Evolutionary conservation across 2,113 vertebrate genomes (phyloP).

Genomic region (Fulica atra): DNA sequence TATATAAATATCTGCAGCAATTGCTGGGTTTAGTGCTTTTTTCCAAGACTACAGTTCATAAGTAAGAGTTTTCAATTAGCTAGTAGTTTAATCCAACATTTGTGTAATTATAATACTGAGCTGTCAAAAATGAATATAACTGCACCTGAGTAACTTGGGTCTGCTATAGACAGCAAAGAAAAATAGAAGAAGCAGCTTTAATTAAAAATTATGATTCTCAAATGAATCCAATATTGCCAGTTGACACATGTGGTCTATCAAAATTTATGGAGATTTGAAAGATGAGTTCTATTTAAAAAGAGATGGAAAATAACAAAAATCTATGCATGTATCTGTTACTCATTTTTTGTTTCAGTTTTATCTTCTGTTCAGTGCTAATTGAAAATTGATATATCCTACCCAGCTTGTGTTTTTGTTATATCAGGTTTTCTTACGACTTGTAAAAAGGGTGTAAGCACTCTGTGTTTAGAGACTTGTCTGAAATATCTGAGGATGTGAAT

Average conservation of each 20-base stretch:
- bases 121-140: not conserved
- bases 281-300: not conserved
- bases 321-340: not conserved
- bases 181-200: not conserved
- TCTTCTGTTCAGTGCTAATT: not conserved
- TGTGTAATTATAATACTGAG: not conserved
- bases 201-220: not conserved
- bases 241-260: not conserved
- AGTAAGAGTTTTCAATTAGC: not conserved
- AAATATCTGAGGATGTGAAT: not conserved
- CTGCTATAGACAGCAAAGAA: not conserved
- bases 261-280: not conserved
- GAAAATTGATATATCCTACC: not conserved
- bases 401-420: not conserved
- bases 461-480: not conserved
- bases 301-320: not conserved
- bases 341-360: not conserved
- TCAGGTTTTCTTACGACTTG: not conserved
- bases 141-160: not conserved
- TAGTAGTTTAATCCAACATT: not conserved
- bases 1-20: not conserved
- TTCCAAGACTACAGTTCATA: not conserved
- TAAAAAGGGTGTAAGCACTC: not conserved
- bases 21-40: not conserved
- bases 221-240: not conserved